phyloP scores from a whole-genome alignment of 1,140 invertebrate genomes.

The Belonocnema kinseyi region DNA sequence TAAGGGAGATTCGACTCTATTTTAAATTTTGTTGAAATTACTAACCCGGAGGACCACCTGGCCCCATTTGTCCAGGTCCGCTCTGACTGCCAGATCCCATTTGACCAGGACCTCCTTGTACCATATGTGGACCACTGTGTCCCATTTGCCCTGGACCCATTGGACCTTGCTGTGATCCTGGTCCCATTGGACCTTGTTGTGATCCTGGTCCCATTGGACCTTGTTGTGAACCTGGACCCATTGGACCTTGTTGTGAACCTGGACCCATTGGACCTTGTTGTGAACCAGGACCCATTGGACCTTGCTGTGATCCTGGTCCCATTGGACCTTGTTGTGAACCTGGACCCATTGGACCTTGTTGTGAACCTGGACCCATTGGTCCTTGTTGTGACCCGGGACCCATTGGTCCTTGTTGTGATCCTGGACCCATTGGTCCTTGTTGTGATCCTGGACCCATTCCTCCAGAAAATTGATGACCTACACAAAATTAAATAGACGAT shows the following conservation, averaged over 20 bases:
- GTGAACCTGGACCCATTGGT: slow-evolving; percentile 38
- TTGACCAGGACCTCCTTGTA: slow-evolving; percentile 58
- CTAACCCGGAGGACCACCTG: slow-evolving; percentile 38
- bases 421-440: slow-evolving; percentile 53
- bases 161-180: slow-evolving; percentile 46
- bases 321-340: slow-evolving; percentile 52
- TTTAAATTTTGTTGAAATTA: background rate
- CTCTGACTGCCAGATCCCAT: slow-evolving; percentile 56
- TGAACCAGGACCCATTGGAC: slow-evolving; percentile 39
- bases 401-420: slow-evolving; percentile 48
- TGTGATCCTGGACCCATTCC: slow-evolving; percentile 32
- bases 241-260: slow-evolving; percentile 51
- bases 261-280: slow-evolving; percentile 54
- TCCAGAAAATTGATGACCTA: slow-evolving; percentile 18
- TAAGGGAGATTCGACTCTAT: too few relatives aligned
- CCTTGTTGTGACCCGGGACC: slow-evolving; percentile 45
- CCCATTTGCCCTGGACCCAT: slow-evolving; percentile 62
- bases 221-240: slow-evolving; percentile 36
- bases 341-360: slow-evolving; percentile 51
- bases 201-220: slow-evolving; percentile 42
- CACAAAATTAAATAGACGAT: background rate
- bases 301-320: slow-evolving; percentile 40
- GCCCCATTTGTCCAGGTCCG: slow-evolving; percentile 51
- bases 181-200: background rate
- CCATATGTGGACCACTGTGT: slow-evolving; percentile 65